These are phyloP conservation scores for Mycteria americana DNA, from an alignment of 2,797 vertebrate species.

Conservation along the genomic window DNA sequence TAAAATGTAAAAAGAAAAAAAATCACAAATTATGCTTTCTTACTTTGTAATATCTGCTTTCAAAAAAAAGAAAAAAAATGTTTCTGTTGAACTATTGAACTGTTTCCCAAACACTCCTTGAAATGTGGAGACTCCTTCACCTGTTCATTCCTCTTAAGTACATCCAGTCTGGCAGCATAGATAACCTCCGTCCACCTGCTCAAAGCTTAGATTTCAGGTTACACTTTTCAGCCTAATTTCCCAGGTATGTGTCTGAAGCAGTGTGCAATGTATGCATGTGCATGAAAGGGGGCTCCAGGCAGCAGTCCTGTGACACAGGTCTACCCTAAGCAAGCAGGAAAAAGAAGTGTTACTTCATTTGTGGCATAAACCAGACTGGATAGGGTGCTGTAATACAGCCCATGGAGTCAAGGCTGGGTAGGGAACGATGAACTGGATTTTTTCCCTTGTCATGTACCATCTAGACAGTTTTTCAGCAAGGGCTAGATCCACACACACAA, in stretches of 20 bases:
- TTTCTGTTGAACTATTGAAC: not conserved
- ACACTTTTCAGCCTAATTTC: not conserved
- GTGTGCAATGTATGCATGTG: not conserved
- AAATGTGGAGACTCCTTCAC: not conserved
- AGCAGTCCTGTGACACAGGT: not conserved
- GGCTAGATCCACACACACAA: not conserved
- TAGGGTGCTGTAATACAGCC: not conserved
- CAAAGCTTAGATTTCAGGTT: not conserved
- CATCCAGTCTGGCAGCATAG: not conserved
- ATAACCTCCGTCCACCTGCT: not conserved
- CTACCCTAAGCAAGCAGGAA: not conserved
- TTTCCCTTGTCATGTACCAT: not conserved
- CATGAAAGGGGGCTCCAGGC: not conserved
- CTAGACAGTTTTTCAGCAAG: not conserved
- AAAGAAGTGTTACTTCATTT: not conserved
- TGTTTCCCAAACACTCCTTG: not conserved
- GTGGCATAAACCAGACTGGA: not conserved
- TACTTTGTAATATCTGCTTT: not conserved
- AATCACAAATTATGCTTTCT: not conserved
- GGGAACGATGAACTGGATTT: not conserved
- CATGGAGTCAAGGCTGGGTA: not conserved
- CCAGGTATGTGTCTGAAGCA: fast-evolving
- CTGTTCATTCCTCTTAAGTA: not conserved
- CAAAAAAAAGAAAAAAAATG: fast-evolving
- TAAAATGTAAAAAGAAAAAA: not conserved